Percentiles rank a stretch among this genome's conserved stretches.
Evolutionary conservation across 1,140 invertebrate species (phyloP).

Genomic region (Telenomus remus): DNA sequence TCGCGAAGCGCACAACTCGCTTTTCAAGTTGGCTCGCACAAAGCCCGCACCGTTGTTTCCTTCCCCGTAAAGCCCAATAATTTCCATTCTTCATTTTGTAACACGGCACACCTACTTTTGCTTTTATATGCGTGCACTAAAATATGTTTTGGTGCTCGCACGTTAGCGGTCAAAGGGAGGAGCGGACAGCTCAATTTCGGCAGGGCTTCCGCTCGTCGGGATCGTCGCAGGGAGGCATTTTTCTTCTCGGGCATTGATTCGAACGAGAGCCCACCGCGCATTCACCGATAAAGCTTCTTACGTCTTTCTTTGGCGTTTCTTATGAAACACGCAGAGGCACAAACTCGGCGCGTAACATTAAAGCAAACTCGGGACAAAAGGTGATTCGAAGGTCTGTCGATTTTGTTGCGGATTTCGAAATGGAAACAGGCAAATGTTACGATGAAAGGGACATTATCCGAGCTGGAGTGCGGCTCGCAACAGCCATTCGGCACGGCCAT

Average conservation of each 20-base stretch:
- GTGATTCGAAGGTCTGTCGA: constrained; percentile 17
- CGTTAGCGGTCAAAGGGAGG: constrained; percentile 25
- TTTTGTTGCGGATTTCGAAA: constrained; percentile 35
- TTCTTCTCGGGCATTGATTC: constrained; percentile 39
- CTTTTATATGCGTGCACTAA: constrained; percentile 15
- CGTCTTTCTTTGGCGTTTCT: constrained; percentile 7
- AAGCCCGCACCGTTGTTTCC: constrained; percentile 30
- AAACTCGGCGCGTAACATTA: constrained; percentile 5
- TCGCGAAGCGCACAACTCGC: constrained; percentile 5
- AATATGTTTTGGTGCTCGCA: constrained; percentile 41
- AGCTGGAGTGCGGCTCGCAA: constrained; percentile 7
- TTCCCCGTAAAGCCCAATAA: constrained; percentile 60
- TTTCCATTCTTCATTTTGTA: constrained; percentile 60
- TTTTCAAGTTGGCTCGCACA: neutral
- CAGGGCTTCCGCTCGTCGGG: constrained; percentile 25
- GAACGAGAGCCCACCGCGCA: constrained; percentile 4
- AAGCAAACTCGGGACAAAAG: constrained; percentile 17
- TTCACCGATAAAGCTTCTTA: constrained; percentile 49
- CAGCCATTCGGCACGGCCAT: neutral
- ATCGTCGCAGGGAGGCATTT: constrained; percentile 29
- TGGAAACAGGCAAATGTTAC: constrained; percentile 27
- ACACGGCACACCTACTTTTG: constrained; percentile 9
- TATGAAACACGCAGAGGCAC: neutral
- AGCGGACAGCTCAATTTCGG: constrained; percentile 61
- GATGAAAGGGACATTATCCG: constrained; percentile 31